Base-by-base conservation (phyloP, 2,113 vertebrate species). In the Indicator maculatus region DNA sequence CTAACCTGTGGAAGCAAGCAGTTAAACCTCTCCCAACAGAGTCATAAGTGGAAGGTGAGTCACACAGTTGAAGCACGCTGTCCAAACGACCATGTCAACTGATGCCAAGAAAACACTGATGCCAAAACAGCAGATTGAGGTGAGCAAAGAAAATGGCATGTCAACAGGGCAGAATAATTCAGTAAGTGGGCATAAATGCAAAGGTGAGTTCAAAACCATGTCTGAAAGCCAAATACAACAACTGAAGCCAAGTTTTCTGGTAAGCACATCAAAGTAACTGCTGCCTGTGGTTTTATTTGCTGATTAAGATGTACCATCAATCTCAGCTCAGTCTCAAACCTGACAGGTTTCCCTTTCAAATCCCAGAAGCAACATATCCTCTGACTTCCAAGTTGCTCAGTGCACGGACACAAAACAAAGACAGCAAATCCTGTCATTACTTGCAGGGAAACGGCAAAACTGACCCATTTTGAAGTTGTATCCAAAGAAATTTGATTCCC, bases 81-180 rank as follows among this genome's bases (percentile, higher is more conserved):
- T 64, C 72, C 82, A 71, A 95, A 66, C 3, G 2, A 77, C 81
- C 52, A 52, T 8, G 58, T 75, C 63, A 83, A 69, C 24, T 12
- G 26, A 53, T 91, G 92, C 92, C 92, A 93, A 80, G 41, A 81
- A 85, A 31, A 3, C 30, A 13, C 2, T 8, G 58, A 53, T 90
- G 90, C 82, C 89, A 89, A 83, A 91, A 88, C 47, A 83, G 55
- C 82, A 59, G 53, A 89, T 2, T 66, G 70, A 89, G 47, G 41
- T 24, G 30, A 89, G 79, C 65, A 81, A 86, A 93, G 58, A 36
- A 94, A 95, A 83, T 3, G 44, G 64, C 72, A 39, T 2, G 13
- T 78, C 90, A 92, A 77, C 58, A 89, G 58, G 80, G 31, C 80
- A 86, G 92, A 92, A 47, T 70, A 93, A 94, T 81, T 81, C 76